Evolutionary conservation across 2,797 vertebrate genomes (phyloP).

Genomic region (Fundulus diaphanus): DNA sequence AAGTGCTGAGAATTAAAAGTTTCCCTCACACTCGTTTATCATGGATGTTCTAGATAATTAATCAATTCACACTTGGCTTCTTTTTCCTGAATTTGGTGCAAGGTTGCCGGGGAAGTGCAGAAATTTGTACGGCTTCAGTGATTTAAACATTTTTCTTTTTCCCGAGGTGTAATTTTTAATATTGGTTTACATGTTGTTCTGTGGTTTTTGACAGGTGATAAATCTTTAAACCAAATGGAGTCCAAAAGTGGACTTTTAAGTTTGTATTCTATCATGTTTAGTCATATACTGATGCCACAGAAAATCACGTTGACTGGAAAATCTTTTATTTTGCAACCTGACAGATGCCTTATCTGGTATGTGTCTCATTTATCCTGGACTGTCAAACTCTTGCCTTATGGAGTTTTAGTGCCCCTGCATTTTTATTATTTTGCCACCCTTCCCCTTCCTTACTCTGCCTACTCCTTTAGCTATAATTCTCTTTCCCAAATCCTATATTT

Average conservation of each 20-base stretch:
- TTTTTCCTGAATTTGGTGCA: background rate
- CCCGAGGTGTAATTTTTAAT: background rate
- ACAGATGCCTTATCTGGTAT: slow-evolving; percentile 11
- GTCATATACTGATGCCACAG: slow-evolving; percentile 4
- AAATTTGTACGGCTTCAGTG: background rate
- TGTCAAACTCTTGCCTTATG: slow-evolving; percentile 1
- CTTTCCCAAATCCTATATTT: slow-evolving; percentile 46
- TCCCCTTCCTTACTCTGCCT: slow-evolving; percentile 10
- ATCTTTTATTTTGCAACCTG: slow-evolving; percentile 18
- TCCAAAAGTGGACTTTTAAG: background rate
- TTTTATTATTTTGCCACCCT: slow-evolving; percentile 11
- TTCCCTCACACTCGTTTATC: background rate
- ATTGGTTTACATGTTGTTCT: background rate
- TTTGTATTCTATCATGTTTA: slow-evolving; percentile 23
- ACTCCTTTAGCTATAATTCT: slow-evolving; percentile 21
- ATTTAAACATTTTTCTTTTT: background rate
- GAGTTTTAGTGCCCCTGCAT: slow-evolving; percentile 26
- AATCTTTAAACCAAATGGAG: background rate
- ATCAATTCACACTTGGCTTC: background rate
- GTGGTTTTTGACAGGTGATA: slow-evolving; percentile 2
- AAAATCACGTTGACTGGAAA: background rate
- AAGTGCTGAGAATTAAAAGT: background rate
- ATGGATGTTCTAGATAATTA: background rate
- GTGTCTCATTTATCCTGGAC: slow-evolving; percentile 21
- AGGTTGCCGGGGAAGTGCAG: background rate